phyloP scores from a whole-genome alignment of 92 coral and sea anemone genomes.

The Palythoa grandiflora region DNA sequence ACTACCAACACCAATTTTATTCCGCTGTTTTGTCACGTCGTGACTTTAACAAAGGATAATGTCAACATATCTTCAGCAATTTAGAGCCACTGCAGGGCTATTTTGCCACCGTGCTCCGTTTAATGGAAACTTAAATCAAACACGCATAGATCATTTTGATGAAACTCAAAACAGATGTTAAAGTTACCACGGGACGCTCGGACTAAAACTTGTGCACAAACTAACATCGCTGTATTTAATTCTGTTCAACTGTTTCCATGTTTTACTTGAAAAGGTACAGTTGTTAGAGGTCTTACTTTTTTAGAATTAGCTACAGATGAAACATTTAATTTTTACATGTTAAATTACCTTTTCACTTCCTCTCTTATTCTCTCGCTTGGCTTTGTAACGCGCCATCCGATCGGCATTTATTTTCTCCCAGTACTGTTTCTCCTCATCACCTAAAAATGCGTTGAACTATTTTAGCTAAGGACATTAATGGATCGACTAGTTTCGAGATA shows the following conservation, averaged over 20 bases:
- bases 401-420: slow-evolving; percentile 95
- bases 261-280: background rate
- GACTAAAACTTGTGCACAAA: background rate
- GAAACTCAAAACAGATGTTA: no score
- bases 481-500: background rate
- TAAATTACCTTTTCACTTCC: slow-evolving; percentile 90
- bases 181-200: no score
- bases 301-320: background rate
- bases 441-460: slow-evolving; percentile 51
- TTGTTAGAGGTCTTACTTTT: background rate
- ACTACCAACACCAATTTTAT: background rate
- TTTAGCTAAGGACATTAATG: no score
- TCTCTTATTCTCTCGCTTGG: slow-evolving; percentile 84
- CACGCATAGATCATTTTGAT: no score
- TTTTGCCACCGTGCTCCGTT: no score
- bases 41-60: no score
- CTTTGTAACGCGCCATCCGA: slow-evolving; percentile 80
- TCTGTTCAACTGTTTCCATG: no score
- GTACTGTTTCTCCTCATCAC: slow-evolving; percentile 78
- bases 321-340: background rate
- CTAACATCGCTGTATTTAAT: background rate
- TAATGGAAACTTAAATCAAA: no score
- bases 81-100: no score
- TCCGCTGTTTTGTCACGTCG: no score
- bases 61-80: no score